Evolutionary conservation across 2,797 vertebrate genomes (phyloP), one percentile per base, ranked within the genome.

Genomic region (Sebastolobus altivelis): DNA sequence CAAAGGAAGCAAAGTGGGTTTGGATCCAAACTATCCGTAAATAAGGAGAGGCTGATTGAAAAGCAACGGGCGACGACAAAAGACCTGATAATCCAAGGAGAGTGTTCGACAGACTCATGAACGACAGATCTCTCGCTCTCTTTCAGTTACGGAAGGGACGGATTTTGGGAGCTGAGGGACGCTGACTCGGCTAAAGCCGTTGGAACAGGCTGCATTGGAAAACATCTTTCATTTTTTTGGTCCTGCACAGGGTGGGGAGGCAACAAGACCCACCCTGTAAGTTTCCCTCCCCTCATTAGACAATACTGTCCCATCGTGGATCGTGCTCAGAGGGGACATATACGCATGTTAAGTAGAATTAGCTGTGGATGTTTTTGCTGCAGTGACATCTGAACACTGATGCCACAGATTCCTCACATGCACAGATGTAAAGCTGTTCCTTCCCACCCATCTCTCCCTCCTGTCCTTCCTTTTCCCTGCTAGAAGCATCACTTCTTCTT

Each of bases 221-320:
- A 83, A 72, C 58, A 56, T 65, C 56, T 70, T 70, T 67, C 11
- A 11, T 77, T 75, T 55, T 43, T 73, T 40, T 6, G 38, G 58
- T 83, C 61, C 74, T 76, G 74, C 60, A 25, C 76, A 63, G 87
- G 86, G 79, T 83, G 82, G 83, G 77, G 89, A 89, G 86, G 80
- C 67, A 37, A 70, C 61, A 49, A 69, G 88, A 92, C 87, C 91
- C 91, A 92, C 90, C 88, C 89, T 90, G 73, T 77, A 92, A 93
- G 87, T 93, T 93, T 89, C 67, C 67, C 68, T 76, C 52, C 27
- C 46, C 55, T 61, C 31, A 74, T 71, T 49, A 83, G 59, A 83
- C 69, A 5, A 58, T 7, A 58, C 66, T 6, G 77, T 84, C 83
- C 89, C 72, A 22, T 40, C 1, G 62, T 71, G 87, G 85, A 86